These are phyloP conservation scores for Clistopyga incitator DNA, from an alignment of 2,888 invertebrate genomes.

Conservation along the genomic window DNA sequence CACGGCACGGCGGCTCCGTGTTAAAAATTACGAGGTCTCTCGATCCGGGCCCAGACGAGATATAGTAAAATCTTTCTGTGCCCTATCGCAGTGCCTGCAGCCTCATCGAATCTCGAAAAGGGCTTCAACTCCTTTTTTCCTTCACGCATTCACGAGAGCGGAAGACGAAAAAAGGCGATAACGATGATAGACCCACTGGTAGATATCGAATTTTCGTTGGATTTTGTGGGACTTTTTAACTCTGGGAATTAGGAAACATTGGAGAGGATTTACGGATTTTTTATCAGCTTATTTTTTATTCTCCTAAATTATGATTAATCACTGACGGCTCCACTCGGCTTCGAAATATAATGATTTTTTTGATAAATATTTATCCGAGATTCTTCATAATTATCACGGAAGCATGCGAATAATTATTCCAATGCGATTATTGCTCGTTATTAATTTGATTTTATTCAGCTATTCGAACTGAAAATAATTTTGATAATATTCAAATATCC, in stretches of 20 bases:
- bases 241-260: neutral
- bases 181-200: neutral
- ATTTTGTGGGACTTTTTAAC: neutral
- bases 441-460: no score
- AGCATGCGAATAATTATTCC: no score
- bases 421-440: no score
- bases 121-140: neutral
- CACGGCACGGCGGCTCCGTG: conserved; percentile 62
- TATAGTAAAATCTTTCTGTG: conserved; percentile 50
- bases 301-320: neutral
- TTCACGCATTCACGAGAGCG: conserved; percentile 10
- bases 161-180: conserved; percentile 32
- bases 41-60: conserved; percentile 43
- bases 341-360: neutral
- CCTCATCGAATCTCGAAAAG: conserved; percentile 35
- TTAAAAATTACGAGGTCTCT: conserved; percentile 69
- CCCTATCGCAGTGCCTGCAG: conserved; percentile 47
- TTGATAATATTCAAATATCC: no score
- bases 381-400: no score
- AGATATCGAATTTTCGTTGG: conserved; percentile 17
- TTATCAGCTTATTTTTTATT: neutral
- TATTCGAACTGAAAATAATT: no score
- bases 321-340: neutral
- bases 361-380: no score
- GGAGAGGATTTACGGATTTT: neutral